A percentile compares a stretch with the other conserved stretches of the same genome.
Conservation (phyloP, 2,113 vertebrate genomes). For the Rhipidura dahli region DNA sequence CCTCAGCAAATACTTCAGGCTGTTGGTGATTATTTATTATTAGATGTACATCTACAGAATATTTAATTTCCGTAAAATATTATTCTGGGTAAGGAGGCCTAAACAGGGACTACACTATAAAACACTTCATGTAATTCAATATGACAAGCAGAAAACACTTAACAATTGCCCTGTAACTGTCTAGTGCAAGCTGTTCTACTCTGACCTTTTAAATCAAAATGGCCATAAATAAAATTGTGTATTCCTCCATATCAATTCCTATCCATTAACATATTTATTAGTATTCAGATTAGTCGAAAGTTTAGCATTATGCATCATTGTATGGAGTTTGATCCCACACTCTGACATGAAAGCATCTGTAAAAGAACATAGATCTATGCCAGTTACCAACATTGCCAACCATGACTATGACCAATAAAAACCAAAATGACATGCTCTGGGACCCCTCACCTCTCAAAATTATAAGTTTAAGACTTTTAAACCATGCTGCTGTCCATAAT, state of each 20-base stretch:
- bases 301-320: background rate
- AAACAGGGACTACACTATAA: background rate
- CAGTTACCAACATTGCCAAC: background rate
- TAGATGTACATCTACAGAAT: background rate
- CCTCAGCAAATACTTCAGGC: background rate
- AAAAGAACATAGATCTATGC: background rate
- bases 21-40: conserved; percentile 9
- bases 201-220: background rate
- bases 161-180: background rate
- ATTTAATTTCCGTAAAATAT: background rate
- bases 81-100: background rate
- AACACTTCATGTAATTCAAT: background rate
- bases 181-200: background rate
- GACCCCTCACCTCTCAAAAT: background rate
- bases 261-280: background rate
- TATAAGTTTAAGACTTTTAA: background rate
- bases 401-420: rapidly evolving
- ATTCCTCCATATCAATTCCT: background rate
- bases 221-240: background rate
- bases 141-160: background rate
- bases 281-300: background rate
- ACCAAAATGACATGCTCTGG: background rate
- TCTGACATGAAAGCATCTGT: background rate
- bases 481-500: background rate
- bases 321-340: background rate